phyloP scores from a whole-genome alignment of 2,113 vertebrate species.

The Pavo muticus region DNA sequence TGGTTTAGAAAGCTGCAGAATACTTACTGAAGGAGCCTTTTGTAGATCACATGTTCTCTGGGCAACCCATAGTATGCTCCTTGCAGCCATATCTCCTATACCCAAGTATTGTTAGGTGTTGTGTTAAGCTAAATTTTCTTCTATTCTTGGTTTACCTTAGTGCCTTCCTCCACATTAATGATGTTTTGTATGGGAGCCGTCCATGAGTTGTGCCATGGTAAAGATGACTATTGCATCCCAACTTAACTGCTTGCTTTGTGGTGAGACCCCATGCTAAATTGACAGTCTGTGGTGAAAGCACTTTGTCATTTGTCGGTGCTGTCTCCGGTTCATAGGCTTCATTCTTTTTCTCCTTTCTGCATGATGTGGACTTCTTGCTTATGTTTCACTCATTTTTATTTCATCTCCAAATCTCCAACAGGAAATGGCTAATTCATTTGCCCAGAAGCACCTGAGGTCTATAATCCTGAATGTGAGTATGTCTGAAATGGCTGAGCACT shows the following conservation, averaged over 20 bases:
- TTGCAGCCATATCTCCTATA: not conserved
- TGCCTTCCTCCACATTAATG: not conserved
- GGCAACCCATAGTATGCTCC: not conserved
- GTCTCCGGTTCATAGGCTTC: not conserved
- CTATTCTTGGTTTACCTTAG: not conserved
- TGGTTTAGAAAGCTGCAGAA: not conserved
- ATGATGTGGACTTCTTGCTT: not conserved
- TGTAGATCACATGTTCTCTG: not conserved
- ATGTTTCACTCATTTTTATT: not conserved
- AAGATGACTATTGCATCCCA: not conserved
- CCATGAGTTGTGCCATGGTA: not conserved
- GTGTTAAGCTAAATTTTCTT: not conserved
- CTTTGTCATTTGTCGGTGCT: not conserved
- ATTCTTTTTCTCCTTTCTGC: not conserved
- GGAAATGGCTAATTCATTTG: constrained; percentile 97
- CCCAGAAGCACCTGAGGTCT: constrained; percentile 97
- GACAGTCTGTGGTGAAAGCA: constrained; percentile 1
- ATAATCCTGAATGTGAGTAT: constrained; percentile 97
- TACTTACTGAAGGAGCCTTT: not conserved
- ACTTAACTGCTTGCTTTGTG: constrained; percentile 10
- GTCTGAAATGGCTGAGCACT: not conserved
- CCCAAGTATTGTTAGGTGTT: not conserved
- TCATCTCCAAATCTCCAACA: constrained; percentile 66
- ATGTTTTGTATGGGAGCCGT: not conserved
- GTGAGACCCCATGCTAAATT: constrained; percentile 2